Conservation (phyloP, 1,140 invertebrate genomes). For the Idris sp. region DNA sequence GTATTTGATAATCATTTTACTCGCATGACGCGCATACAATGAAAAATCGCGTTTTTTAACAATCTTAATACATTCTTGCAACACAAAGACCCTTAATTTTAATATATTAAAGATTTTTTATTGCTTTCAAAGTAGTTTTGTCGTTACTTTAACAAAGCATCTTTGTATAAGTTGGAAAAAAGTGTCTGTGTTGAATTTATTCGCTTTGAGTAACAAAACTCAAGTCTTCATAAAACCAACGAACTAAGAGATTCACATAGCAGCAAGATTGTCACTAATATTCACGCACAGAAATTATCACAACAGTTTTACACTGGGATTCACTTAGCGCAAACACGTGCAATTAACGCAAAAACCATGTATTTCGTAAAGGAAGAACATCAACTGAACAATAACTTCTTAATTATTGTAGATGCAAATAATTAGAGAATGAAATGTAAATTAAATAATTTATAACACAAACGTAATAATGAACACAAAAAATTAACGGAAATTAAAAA, state of each 20-base stretch:
- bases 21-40: no score
- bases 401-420: slow-evolving; percentile 25
- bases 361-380: slow-evolving; percentile 9
- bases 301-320: slow-evolving; percentile 8
- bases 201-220: no score
- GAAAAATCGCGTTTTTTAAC: no score
- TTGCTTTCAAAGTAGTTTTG: slow-evolving; percentile 24
- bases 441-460: no score
- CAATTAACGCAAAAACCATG: slow-evolving; percentile 30
- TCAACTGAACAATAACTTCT: slow-evolving; percentile 30
- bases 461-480: no score
- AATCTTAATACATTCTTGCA: no score
- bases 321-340: slow-evolving; percentile 12
- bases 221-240: slow-evolving; percentile 1
- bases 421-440: no score
- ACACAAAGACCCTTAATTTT: no score
- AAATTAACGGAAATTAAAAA: no score
- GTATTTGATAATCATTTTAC: no score
- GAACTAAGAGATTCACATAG: slow-evolving; percentile 8
- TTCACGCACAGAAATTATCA: neutral
- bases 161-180: neutral
- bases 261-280: slow-evolving; percentile 12
- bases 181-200: neutral
- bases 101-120: slow-evolving; percentile 33
- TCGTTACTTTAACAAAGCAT: neutral